Percentiles rank a stretch among this genome's conserved stretches.
phyloP scores from a whole-genome alignment of 2,113 vertebrate species.

The Chauna torquata region DNA sequence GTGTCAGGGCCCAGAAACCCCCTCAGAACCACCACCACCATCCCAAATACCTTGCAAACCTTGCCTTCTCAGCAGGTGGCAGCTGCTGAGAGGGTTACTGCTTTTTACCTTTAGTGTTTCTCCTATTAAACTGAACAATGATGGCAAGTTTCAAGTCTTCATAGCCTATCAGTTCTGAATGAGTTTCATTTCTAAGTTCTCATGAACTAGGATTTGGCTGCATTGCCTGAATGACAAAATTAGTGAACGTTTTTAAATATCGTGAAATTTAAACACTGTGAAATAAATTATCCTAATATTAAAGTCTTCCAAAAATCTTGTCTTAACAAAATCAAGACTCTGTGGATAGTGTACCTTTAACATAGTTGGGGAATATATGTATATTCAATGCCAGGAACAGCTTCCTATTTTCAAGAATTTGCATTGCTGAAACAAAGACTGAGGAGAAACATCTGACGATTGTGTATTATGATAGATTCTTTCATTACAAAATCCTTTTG shows the following conservation, averaged over 20 bases:
- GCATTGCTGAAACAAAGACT: neutral
- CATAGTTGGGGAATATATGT: neutral
- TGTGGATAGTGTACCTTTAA: neutral
- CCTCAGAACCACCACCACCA: neutral
- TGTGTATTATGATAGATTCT: neutral
- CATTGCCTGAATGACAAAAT: neutral
- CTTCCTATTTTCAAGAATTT: neutral
- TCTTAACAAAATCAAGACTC: neutral
- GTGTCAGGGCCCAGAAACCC: neutral
- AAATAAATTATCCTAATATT: neutral
- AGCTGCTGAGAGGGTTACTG: neutral
- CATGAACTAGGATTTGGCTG: neutral
- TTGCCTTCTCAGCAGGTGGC: neutral
- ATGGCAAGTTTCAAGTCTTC: neutral
- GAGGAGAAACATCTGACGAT: neutral
- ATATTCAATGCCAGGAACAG: neutral
- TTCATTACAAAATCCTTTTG: neutral
- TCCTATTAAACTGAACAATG: neutral
- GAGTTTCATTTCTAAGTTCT: neutral
- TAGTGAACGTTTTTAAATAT: neutral
- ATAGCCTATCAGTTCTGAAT: neutral
- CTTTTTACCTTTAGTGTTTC: neutral
- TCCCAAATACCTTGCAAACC: neutral
- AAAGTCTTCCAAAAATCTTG: neutral
- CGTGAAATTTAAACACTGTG: neutral